Percentiles rank a stretch among this genome's conserved stretches.
These are phyloP conservation scores for Pseudomyrmex flavicornis DNA, from an alignment of 1,140 invertebrate genomes.

Conservation along the genomic window DNA sequence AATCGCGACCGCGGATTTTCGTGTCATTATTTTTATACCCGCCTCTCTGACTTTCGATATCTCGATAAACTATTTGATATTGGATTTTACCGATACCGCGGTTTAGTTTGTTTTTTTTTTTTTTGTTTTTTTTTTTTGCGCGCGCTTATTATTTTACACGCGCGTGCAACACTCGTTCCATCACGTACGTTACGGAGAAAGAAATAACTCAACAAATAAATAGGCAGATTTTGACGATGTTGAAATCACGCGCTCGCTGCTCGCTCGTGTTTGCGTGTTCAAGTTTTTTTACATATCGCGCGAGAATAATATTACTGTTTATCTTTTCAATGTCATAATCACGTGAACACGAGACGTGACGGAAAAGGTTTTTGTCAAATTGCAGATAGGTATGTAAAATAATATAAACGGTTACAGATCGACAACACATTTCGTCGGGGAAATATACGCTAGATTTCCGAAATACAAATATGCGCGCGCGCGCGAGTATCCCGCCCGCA, in stretches of 20 bases:
- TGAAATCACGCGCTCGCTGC: no score
- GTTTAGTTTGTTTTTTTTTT: not conserved
- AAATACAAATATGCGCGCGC: not conserved
- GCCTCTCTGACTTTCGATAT: constrained; percentile 7
- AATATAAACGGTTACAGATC: no score
- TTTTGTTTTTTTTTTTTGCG: not conserved
- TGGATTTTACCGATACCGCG: constrained; percentile 15
- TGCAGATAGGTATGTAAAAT: no score
- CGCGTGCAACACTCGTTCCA: not conserved
- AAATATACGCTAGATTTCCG: not conserved
- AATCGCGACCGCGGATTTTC: constrained; percentile 38
- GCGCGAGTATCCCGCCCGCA: not conserved
- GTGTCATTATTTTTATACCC: constrained; percentile 37
- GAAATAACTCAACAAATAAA: not conserved
- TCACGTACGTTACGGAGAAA: not conserved
- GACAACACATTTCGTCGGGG: no score
- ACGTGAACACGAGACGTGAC: no score
- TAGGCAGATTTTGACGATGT: not conserved
- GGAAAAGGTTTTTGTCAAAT: no score
- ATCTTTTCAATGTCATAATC: no score
- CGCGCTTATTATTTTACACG: not conserved
- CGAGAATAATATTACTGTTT: no score
- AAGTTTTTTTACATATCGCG: no score
- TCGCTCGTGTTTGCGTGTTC: no score
- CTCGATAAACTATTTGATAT: constrained; percentile 47